These are phyloP conservation scores for Pipra filicauda DNA, from an alignment of 2,113 vertebrate genomes.

Conservation along the genomic window DNA sequence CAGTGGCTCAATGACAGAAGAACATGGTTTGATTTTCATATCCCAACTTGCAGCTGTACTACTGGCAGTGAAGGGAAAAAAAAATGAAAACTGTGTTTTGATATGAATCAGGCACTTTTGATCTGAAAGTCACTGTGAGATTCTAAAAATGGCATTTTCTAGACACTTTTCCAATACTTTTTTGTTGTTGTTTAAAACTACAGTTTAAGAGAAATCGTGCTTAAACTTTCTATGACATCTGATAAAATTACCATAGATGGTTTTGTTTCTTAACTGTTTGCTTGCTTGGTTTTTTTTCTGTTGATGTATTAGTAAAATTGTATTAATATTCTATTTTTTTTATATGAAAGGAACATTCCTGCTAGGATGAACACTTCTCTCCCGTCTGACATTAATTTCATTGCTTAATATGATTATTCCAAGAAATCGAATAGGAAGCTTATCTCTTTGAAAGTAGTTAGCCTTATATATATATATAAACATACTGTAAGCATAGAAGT, in stretches of 20 bases:
- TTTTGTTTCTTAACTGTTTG: rapidly evolving
- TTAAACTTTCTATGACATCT: background rate
- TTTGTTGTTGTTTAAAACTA: background rate
- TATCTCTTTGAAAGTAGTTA: conserved; percentile 29
- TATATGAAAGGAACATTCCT: background rate
- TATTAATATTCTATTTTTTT: background rate
- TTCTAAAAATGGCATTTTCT: conserved; percentile 1
- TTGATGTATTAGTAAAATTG: background rate
- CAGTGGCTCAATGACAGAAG: background rate
- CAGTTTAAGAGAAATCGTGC: background rate
- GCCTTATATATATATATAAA: background rate
- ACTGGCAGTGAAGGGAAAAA: background rate
- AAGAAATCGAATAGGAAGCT: conserved; percentile 18
- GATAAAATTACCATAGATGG: background rate
- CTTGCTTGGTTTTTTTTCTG: too few relatives aligned
- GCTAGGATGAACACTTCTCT: background rate
- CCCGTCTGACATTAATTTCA: background rate
- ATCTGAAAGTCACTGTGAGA: background rate
- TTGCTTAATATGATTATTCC: conserved; percentile 10
- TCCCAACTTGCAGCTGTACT: background rate
- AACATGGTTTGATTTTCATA: conserved; percentile 36
- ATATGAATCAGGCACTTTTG: background rate
- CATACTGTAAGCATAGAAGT: background rate
- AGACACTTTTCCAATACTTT: background rate
- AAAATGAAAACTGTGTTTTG: background rate